These are phyloP conservation scores for Diaphora mendica DNA, from an alignment of 2,888 invertebrate species.

Conservation along the genomic window DNA sequence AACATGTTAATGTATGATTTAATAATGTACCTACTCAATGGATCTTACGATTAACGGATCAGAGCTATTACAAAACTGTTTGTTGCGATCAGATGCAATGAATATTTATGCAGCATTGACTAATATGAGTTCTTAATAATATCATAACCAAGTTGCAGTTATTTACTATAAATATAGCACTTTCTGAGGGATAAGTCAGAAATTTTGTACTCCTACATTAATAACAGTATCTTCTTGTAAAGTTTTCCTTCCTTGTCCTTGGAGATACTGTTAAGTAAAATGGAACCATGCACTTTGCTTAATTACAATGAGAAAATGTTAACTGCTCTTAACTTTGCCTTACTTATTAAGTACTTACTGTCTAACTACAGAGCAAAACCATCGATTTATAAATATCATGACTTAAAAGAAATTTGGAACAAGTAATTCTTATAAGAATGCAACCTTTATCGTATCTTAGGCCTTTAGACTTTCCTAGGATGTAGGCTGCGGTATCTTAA, in stretches of 20 bases:
- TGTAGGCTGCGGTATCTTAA: neutral
- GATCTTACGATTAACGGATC: neutral
- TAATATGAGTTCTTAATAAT: constrained; percentile 52
- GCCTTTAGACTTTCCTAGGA: neutral
- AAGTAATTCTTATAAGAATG: neutral
- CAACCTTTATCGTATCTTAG: neutral
- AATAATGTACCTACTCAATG: constrained; percentile 53
- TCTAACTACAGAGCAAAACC: neutral
- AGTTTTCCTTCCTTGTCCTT: constrained; percentile 55
- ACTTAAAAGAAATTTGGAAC: neutral
- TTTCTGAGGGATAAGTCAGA: constrained; percentile 16
- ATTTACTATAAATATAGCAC: constrained; percentile 53
- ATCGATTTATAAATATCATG: neutral
- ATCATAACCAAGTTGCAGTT: constrained; percentile 57
- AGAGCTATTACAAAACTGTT: constrained; percentile 37
- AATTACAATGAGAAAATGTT: constrained; percentile 65
- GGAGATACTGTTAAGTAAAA: constrained; percentile 72
- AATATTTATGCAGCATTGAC: constrained; percentile 35
- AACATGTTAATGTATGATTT: too few relatives aligned
- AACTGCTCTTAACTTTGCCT: constrained; percentile 56
- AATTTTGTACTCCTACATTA: constrained; percentile 47
- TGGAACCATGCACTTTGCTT: constrained; percentile 62
- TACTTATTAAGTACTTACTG: constrained; percentile 9
- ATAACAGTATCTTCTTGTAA: constrained; percentile 48
- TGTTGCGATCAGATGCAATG: constrained; percentile 63